Conservation (phyloP, 1,140 invertebrate genomes). For the Aphis gossypii region DNA sequence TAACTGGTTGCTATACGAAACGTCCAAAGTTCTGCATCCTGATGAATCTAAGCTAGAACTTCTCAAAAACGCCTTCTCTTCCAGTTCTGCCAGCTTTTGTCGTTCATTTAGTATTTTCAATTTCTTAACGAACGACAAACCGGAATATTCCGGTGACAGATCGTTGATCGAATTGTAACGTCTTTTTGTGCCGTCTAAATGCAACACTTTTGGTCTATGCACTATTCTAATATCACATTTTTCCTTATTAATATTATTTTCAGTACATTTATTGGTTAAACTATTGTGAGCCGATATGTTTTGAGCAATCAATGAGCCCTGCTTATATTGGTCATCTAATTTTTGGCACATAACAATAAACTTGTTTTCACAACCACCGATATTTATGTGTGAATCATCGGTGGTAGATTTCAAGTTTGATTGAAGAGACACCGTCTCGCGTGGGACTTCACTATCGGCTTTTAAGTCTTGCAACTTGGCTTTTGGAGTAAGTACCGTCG, state of each 20-base stretch:
- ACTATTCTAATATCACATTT: slow-evolving; percentile 54
- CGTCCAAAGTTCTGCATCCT: not conserved
- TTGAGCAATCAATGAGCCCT: slow-evolving; percentile 56
- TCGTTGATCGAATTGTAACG: slow-evolving; percentile 81
- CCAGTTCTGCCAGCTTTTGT: slow-evolving; percentile 82
- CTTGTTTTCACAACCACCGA: not conserved
- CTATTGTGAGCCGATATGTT: slow-evolving; percentile 51
- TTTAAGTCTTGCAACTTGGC: slow-evolving; percentile 29
- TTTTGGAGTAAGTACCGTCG: slow-evolving; percentile 61
- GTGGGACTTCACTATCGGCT: not conserved
- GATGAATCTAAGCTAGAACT: slow-evolving; percentile 78
- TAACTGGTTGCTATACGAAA: slow-evolving; percentile 64
- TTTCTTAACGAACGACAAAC: slow-evolving; percentile 87
- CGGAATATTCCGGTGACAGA: slow-evolving; percentile 84
- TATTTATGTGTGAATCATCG: not conserved
- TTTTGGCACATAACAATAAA: slow-evolving; percentile 48
- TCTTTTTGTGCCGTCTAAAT: slow-evolving; percentile 51
- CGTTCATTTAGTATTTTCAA: slow-evolving; percentile 86
- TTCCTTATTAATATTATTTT: slow-evolving; percentile 49
- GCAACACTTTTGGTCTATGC: slow-evolving; percentile 30
- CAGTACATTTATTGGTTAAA: slow-evolving; percentile 41
- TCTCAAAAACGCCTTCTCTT: slow-evolving; percentile 74
- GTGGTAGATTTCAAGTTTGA: not conserved
- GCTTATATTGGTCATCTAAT: slow-evolving; percentile 51
- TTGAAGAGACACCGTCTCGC: not conserved